Conservation (phyloP, 2,797 vertebrate species). For the Tokudaia muenninki region DNA sequence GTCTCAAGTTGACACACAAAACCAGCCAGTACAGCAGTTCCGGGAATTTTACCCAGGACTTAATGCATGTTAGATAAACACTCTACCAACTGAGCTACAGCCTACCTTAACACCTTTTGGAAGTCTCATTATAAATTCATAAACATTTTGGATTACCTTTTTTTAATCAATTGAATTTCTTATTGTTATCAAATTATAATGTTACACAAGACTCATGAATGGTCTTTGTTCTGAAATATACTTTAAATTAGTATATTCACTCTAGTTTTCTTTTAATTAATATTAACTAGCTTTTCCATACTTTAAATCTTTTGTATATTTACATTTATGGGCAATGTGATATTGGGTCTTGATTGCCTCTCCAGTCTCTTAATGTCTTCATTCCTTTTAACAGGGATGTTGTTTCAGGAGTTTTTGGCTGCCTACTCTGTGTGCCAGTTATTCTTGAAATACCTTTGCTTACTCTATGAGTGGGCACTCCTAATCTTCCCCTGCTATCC, state of each 20-base stretch:
- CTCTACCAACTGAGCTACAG: background rate
- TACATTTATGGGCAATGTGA: background rate
- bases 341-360: background rate
- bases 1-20: background rate
- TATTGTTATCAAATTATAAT: background rate
- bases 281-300: background rate
- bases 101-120: background rate
- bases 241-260: background rate
- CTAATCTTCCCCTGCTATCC: background rate
- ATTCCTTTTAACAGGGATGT: slow-evolving; percentile 9
- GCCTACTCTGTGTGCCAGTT: no score
- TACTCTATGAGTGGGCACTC: background rate
- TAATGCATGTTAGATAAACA: background rate
- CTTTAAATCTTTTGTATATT: background rate
- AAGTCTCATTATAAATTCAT: background rate
- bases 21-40: background rate
- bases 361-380: background rate
- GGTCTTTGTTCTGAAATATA: slow-evolving; percentile 1
- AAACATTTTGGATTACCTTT: background rate
- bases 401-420: background rate
- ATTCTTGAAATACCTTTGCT: no score
- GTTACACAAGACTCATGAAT: background rate
- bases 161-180: background rate
- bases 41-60: background rate
- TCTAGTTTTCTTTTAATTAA: background rate